Evolutionary conservation across 2,113 vertebrate species (phyloP).

Genomic region (Sitta europaea): DNA sequence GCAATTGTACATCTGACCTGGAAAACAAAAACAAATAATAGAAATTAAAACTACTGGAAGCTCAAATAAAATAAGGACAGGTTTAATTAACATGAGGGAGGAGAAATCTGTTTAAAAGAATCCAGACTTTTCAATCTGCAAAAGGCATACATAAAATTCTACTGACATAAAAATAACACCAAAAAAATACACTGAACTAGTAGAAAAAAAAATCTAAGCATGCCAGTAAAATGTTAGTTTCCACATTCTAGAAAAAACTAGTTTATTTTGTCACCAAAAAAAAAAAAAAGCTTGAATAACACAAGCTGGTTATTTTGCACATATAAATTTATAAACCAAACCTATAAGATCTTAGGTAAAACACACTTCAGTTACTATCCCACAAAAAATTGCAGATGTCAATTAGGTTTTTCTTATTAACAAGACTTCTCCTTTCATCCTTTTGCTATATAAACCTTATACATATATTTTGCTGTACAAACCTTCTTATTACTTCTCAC

Average conservation of each 20-base stretch:
- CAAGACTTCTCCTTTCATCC: not conserved
- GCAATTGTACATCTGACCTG: conserved; percentile 54
- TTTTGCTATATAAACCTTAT: not conserved
- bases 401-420: not conserved
- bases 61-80: not conserved
- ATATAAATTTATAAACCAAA: not conserved
- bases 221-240: not conserved
- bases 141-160: not conserved
- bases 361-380: not conserved
- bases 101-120: not conserved
- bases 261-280: not conserved
- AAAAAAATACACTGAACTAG: not conserved
- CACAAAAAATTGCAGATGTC: not conserved
- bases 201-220: not conserved
- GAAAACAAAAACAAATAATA: conserved; percentile 36
- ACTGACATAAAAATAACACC: not conserved
- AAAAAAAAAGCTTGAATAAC: not conserved
- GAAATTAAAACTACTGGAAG: conserved; percentile 47
- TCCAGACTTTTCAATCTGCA: not conserved
- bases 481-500: not conserved
- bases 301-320: not conserved
- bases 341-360: not conserved
- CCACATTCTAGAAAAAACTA: no score
- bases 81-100: not conserved
- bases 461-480: not conserved